Base-by-base conservation (phyloP, 2,113 vertebrate genomes). In the Serilophus lunatus region DNA sequence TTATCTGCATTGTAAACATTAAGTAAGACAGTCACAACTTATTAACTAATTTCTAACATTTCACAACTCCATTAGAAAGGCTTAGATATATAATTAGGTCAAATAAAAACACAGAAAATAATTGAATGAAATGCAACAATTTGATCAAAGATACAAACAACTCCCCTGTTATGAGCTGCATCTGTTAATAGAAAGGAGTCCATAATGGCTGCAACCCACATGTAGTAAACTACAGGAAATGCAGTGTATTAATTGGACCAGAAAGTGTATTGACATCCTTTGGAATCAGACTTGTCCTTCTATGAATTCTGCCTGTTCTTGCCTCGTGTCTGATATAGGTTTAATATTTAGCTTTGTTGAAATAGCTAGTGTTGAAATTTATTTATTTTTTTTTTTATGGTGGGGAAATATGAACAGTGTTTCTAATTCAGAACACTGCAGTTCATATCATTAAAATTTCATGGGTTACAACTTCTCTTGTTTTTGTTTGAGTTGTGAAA, bases 181-280 rank as follows among this genome's bases (percentile, higher is more conserved):
- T 68, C 17, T 4, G 0, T 59, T 78, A 45, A 64, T 19, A 68
- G 11, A 40, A 90, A 76, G 0, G 0, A 19, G 13, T 35, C 22
- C 11, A 28, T 9, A 51, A 40, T 26, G 13, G 33, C 38, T 79
- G 25, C 50, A 77, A n/a, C 23, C 61, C 42, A 60, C 28, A 79
- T 6, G 19, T 59, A 57, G 31, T 36, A 64, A 76, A 51, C 29
- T 35, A 26, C 0, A 0, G 38, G 44, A 90, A 71, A 60, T 40
- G 11, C 8, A 51, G n/a, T 17, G 8, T 45, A 40, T 42, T 90
- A 77, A 47, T 18, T 74, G 33, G 49, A 65, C 7, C 6, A 72
- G 13, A 22, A 83, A 86, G 13, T 36, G 33, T 49, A 66, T 2
- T 53, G 16, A 56, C 56, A 25, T 14, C 28, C 33, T n/a, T 84